Evolutionary conservation across 2,888 invertebrate species (phyloP).

Genomic region (Lepidonotus clava): DNA sequence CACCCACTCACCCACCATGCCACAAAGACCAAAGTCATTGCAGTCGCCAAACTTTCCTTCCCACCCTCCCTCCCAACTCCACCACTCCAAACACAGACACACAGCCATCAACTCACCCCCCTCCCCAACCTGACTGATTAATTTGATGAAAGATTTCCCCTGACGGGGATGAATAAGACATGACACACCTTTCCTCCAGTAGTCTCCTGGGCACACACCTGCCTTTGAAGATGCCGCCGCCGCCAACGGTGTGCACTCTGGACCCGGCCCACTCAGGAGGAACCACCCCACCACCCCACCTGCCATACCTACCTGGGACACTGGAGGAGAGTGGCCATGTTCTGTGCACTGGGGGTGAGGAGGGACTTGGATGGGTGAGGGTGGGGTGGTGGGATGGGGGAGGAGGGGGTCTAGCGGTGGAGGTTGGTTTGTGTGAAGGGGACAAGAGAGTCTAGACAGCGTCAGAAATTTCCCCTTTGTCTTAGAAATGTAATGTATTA

Average conservation of each 20-base stretch:
- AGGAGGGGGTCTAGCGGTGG: neutral
- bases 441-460: too few species aligned
- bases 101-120: neutral
- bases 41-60: too few species aligned
- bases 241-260: neutral
- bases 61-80: too few species aligned
- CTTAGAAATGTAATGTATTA: too few species aligned
- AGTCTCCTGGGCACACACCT: slow-evolving; percentile 11
- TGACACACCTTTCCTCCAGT: slow-evolving; percentile 4
- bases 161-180: slow-evolving; percentile 36
- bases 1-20: too few species aligned
- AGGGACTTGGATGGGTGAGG: neutral
- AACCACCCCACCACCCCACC: too few species aligned
- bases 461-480: too few species aligned
- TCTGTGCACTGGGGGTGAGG: neutral
- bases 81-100: neutral
- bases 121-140: neutral
- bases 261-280: too few species aligned
- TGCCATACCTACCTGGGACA: too few species aligned
- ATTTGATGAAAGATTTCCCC: slow-evolving; percentile 48
- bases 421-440: too few species aligned
- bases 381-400: neutral
- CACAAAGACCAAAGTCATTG: too few species aligned
- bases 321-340: too few species aligned
- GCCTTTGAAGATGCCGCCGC: neutral